A percentile compares a stretch with the other conserved stretches of the same genome.
phyloP scores from a whole-genome alignment of 2,888 invertebrate genomes.

The Hedya salicella region DNA sequence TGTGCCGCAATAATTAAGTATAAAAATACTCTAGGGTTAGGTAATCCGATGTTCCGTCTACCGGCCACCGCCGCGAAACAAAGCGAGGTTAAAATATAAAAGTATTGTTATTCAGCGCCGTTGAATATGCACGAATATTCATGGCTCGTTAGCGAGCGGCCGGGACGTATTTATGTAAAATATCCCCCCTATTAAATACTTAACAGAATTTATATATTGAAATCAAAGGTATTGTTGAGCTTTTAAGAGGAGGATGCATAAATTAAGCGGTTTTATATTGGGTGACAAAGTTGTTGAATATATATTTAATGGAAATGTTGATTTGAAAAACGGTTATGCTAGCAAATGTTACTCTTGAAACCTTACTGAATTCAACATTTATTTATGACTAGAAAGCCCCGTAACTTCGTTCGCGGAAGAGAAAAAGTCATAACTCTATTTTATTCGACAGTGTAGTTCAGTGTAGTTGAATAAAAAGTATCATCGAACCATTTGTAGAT shows the following conservation, averaged over 20 bases:
- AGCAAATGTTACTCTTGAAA: no score
- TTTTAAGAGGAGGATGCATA: not conserved
- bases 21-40: conserved; percentile 17
- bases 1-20: not conserved
- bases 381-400: no score
- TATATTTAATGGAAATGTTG: not conserved
- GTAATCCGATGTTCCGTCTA: conserved; percentile 25
- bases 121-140: conserved; percentile 47
- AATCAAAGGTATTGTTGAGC: conserved; percentile 24
- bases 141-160: conserved; percentile 46
- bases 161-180: conserved; percentile 42
- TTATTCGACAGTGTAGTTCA: no score
- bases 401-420: no score
- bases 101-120: conserved; percentile 44
- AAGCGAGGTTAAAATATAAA: conserved; percentile 44
- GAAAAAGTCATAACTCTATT: no score
- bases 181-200: conserved; percentile 41
- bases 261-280: not conserved
- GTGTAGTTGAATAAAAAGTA: no score
- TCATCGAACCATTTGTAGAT: no score
- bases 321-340: no score
- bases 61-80: conserved; percentile 29
- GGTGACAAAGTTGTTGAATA: not conserved
- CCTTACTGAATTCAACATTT: no score
- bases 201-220: conserved; percentile 41